A percentile compares a stretch with the other conserved stretches of the same genome.
Conservation (phyloP, 1,140 invertebrate species). For the Apis laboriosa region DNA sequence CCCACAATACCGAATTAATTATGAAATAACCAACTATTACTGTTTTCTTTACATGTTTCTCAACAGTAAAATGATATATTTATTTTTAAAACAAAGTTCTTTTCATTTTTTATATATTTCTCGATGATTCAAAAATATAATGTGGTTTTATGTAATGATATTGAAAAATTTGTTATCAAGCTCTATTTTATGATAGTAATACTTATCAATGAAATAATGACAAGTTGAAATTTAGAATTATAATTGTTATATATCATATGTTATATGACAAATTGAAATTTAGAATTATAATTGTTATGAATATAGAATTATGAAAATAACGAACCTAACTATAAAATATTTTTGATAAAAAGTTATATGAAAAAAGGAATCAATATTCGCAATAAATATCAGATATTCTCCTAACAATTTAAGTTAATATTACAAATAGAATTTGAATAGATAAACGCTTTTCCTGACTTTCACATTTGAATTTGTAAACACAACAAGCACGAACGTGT, state of each 20-base stretch:
- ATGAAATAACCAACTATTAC: background rate
- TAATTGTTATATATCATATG: too few species aligned
- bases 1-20: background rate
- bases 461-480: slow-evolving; percentile 15
- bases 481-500: background rate
- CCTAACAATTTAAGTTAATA: too few species aligned
- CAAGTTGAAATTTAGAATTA: background rate
- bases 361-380: too few species aligned
- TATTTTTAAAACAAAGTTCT: too few species aligned
- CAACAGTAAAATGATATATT: background rate
- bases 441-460: slow-evolving; percentile 4
- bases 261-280: background rate
- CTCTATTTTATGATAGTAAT: background rate
- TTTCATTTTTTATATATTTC: too few species aligned
- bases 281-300: background rate
- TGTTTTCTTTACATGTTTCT: background rate
- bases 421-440: background rate
- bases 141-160: background rate
- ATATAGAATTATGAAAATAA: background rate
- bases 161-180: background rate
- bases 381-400: too few species aligned
- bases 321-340: background rate
- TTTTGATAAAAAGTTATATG: too few species aligned
- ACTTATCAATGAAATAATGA: background rate
- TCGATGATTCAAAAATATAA: too few species aligned